Conservation (phyloP, 2,797 vertebrate species). For the Tympanoctomys barrerae region DNA sequence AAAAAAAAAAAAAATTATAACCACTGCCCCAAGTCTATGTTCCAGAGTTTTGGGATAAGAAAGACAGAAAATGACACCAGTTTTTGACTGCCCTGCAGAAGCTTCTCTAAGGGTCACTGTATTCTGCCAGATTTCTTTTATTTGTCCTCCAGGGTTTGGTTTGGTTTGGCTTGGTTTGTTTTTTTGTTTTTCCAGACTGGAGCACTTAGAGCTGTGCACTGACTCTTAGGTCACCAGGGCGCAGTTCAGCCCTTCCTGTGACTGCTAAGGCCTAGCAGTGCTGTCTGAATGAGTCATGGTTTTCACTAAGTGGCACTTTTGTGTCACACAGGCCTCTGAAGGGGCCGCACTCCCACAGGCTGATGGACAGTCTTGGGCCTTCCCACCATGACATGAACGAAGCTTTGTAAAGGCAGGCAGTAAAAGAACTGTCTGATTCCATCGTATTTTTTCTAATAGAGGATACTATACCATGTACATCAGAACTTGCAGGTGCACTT, state of each 20-base stretch:
- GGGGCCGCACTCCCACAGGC: neutral
- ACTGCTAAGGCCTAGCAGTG: neutral
- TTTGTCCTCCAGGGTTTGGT: neutral
- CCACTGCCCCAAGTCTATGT: neutral
- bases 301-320: slow-evolving; percentile 29
- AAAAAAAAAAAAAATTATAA: neutral
- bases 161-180: neutral
- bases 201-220: neutral
- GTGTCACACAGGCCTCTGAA: neutral
- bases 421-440: slow-evolving; percentile 51
- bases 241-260: neutral
- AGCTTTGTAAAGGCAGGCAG: neutral
- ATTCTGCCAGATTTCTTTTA: slow-evolving; percentile 39
- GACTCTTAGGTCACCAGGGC: neutral
- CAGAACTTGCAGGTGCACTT: neutral
- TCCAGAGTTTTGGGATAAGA: neutral
- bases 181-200: neutral
- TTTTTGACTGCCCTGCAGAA: neutral
- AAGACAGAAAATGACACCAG: slow-evolving; percentile 15
- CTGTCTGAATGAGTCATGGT: neutral
- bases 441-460: slow-evolving; percentile 26
- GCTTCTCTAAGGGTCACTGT: neutral
- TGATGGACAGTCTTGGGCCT: neutral
- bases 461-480: neutral
- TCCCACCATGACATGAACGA: slow-evolving; percentile 43